Conservation (phyloP, 2,888 invertebrate genomes). For the Margaritifera margaritifera region DNA sequence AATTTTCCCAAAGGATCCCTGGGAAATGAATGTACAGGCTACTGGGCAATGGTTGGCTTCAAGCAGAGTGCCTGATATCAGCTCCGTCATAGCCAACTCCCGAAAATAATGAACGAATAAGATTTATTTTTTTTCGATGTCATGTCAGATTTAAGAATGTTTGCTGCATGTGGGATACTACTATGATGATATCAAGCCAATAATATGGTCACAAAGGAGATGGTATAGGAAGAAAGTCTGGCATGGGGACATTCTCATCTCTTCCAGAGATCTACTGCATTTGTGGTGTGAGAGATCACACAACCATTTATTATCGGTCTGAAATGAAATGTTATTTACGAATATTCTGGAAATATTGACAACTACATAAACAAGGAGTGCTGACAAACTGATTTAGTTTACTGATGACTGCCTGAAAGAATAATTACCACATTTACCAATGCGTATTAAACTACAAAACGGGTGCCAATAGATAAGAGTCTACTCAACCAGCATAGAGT, state of each 20-base stretch:
- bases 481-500: too few species aligned
- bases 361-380: too few species aligned
- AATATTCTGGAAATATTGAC: too few species aligned
- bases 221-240: constrained; percentile 71
- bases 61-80: constrained; percentile 70
- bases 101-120: constrained; percentile 51
- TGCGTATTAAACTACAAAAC: too few species aligned
- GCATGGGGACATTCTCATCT: constrained; percentile 51
- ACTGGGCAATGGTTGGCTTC: constrained; percentile 74
- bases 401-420: too few species aligned
- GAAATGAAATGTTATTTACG: too few species aligned
- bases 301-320: constrained; percentile 66
- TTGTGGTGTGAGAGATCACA: constrained; percentile 67
- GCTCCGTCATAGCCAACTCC: constrained; percentile 42
- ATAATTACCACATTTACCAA: too few species aligned
- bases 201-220: constrained; percentile 71
- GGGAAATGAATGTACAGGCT: constrained; percentile 73
- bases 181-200: constrained; percentile 71
- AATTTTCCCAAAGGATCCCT: constrained; percentile 73
- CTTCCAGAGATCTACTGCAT: constrained; percentile 72
- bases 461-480: too few species aligned
- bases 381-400: too few species aligned
- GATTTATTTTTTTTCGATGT: constrained; percentile 45
- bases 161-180: constrained; percentile 63
- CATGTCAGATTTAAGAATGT: constrained; percentile 56